A percentile compares a stretch with the other conserved stretches of the same genome.
phyloP scores from a whole-genome alignment of 2,113 vertebrate genomes.

The Numenius arquata region DNA sequence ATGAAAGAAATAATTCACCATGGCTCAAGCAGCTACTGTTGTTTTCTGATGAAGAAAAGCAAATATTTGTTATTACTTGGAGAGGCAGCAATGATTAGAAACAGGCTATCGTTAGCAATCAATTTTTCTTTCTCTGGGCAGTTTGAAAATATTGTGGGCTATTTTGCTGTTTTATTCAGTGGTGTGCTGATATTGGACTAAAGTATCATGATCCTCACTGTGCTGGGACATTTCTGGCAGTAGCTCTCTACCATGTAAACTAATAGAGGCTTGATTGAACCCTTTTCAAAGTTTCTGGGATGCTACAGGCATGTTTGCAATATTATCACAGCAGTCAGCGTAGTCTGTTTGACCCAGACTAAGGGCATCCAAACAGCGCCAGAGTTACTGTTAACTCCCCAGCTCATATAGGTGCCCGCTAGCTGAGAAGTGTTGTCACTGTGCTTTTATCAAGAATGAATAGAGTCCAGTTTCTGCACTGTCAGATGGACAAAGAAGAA shows the following conservation, averaged over 20 bases:
- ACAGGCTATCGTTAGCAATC: background rate
- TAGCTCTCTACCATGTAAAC: background rate
- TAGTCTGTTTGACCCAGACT: background rate
- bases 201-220: background rate
- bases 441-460: background rate
- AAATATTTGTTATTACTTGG: constrained; percentile 12
- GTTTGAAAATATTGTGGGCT: background rate
- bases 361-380: background rate
- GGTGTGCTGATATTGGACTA: background rate
- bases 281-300: background rate
- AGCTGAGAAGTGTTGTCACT: background rate
- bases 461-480: background rate
- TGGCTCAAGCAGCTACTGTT: background rate
- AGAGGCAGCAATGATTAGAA: background rate
- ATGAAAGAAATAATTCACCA: constrained; percentile 43
- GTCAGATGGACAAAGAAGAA: background rate
- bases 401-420: background rate
- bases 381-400: background rate
- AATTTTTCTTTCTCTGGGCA: background rate
- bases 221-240: background rate
- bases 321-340: background rate
- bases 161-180: background rate
- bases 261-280: background rate
- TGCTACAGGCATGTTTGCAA: background rate
- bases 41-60: constrained; percentile 16